Percentiles rank a stretch among this genome's conserved stretches.
Evolutionary conservation across 2,888 invertebrate species (phyloP).

Genomic region (Amphipoea oculea): DNA sequence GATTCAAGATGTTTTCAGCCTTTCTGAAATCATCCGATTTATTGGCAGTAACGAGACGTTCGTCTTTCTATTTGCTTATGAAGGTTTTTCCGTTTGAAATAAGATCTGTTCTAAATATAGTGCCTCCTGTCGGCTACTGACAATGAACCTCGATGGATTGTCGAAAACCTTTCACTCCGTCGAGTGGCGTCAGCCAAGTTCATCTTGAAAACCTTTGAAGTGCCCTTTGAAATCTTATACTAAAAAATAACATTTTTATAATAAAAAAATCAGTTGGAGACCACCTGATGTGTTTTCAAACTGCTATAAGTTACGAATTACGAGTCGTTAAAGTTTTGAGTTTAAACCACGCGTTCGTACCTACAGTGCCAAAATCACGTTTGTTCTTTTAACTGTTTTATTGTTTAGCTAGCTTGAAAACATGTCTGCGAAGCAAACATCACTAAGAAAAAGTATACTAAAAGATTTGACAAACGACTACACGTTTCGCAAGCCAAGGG

Average conservation of each 20-base stretch:
- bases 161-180: constrained; percentile 55
- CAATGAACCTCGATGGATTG: constrained; percentile 44
- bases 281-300: constrained; percentile 50
- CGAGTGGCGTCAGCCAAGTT: constrained; percentile 36
- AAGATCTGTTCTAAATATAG: constrained; percentile 47
- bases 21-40: constrained; percentile 18
- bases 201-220: constrained; percentile 46
- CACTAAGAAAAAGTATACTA: constrained; percentile 8
- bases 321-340: constrained; percentile 35
- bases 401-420: constrained; percentile 23
- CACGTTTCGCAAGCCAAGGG: constrained; percentile 7
- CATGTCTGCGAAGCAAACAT: constrained; percentile 12
- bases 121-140: constrained; percentile 29
- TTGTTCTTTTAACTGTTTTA: constrained; percentile 43
- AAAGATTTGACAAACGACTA: constrained; percentile 22
- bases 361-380: constrained; percentile 22
- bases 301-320: constrained; percentile 36
- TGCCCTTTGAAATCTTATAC: constrained; percentile 25
- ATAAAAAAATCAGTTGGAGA: constrained; percentile 19
- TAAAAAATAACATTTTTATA: constrained; percentile 18
- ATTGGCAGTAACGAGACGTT: constrained; percentile 30
- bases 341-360: constrained; percentile 25
- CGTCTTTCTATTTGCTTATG: constrained; percentile 12
- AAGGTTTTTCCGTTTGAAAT: constrained; percentile 38
- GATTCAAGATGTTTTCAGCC: constrained; percentile 15